Conservation (phyloP, 2,888 invertebrate genomes). For the Lampropteryx suffumata region DNA sequence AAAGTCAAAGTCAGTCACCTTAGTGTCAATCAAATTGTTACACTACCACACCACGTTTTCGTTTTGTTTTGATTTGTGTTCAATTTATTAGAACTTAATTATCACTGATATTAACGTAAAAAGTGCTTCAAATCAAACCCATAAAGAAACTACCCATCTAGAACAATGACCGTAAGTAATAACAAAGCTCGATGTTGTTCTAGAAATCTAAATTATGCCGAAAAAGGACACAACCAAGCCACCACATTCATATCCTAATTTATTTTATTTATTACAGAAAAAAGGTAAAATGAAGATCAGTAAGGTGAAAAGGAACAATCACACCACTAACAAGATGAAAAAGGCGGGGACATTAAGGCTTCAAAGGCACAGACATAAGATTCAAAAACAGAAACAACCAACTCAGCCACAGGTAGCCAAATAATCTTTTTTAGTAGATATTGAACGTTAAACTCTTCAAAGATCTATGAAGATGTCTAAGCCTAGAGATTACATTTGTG, state of each 20-base stretch:
- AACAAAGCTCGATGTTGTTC: not conserved
- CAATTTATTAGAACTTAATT: not conserved
- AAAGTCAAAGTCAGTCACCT: not conserved
- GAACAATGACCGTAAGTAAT: constrained; percentile 64
- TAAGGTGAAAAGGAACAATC: constrained; percentile 81
- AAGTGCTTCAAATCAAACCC: not conserved
- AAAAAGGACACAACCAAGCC: constrained; percentile 22
- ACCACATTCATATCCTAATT: constrained; percentile 1
- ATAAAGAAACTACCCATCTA: not conserved
- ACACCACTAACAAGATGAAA: constrained; percentile 81
- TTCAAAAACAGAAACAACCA: constrained; percentile 63
- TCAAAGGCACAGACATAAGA: constrained; percentile 67
- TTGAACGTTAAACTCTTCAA: too few relatives aligned
- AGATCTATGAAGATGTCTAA: too few relatives aligned
- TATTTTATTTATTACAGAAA: constrained; percentile 62
- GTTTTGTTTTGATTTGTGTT: constrained; percentile 36
- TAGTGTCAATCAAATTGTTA: too few relatives aligned
- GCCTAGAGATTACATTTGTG: too few relatives aligned
- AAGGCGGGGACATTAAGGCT: constrained; percentile 79
- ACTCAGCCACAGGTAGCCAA: constrained; percentile 42
- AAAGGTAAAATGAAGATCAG: constrained; percentile 79
- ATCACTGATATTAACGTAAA: not conserved
- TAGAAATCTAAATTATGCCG: not conserved
- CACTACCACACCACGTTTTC: constrained; percentile 39
- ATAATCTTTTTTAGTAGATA: too few relatives aligned